Evolutionary conservation across 2,797 vertebrate genomes (phyloP), one percentile per base, ranked within the genome.

Genomic region (Semotilus atromaculatus): DNA sequence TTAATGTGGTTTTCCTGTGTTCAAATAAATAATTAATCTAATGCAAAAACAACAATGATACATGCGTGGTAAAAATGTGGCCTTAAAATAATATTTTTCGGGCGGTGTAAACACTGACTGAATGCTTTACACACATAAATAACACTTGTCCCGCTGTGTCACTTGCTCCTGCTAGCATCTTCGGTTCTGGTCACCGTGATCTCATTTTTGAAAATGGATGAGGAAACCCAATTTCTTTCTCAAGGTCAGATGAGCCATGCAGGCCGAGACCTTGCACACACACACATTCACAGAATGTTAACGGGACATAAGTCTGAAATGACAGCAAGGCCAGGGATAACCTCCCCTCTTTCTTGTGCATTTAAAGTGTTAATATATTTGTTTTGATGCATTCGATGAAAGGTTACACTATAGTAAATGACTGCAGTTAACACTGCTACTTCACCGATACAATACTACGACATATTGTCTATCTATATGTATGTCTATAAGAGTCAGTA

Each of bases 171-270:
- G 18, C 76, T 21, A n/a, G 11, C 55, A 64, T 21, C 40, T 16
- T 26, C 40, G 13, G 71, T 26, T 45, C 14, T 64, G 16, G 3
- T 51, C 40, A 66, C 58, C 29, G 51, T 38, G 40, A 82, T 51
- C 29, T 53, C n/a, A 74, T 51, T 5, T 62, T 36, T 31, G 4
- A 29, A 16, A 67, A 53, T 13, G 70, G 70, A 74, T 73, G 31
- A 82, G 40, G 21, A 82, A 64, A 48, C 40, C 40, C 5, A 31
- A 51, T 82, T 74, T 74, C 14, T 51, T 38, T 66, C 23, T 38
- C 58, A 66, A 75, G 38, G 71, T 66, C 53, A 21, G 14, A 21
- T 51, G 26, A 73, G 26, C 7, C 26, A 48, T 71, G 19, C n/a
- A 60, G 26, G 36, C n/a, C n/a, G 13, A 29, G 29, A 58, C 36